Evolutionary conservation across 2,113 vertebrate species (phyloP).

Genomic region (Aythya baeri): DNA sequence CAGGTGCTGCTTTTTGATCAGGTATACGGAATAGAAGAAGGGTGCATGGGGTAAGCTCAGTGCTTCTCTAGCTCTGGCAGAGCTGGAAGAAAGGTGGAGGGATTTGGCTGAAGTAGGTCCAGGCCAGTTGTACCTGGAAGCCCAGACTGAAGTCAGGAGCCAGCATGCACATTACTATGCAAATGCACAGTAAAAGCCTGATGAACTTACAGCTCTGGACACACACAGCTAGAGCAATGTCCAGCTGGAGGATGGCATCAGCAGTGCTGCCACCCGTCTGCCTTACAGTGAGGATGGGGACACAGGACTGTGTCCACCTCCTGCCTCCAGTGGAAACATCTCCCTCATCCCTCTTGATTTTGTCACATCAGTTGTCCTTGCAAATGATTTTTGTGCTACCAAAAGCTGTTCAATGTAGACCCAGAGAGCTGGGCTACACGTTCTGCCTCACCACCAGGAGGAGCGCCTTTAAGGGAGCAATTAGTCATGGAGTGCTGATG

Average conservation of each 20-base stretch:
- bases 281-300: background rate
- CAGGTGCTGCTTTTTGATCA: background rate
- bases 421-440: too few species aligned
- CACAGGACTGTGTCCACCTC: fast-evolving
- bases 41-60: background rate
- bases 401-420: background rate
- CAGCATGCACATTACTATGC: fast-evolving
- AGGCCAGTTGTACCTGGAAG: background rate
- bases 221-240: background rate
- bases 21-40: background rate
- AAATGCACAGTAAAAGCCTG: background rate
- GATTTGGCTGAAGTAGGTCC: background rate
- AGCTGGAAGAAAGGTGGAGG: background rate
- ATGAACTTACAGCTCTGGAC: background rate
- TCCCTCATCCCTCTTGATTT: background rate
- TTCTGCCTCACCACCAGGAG: background rate
- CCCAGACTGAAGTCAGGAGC: background rate
- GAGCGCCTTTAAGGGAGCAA: background rate
- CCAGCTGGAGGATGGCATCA: background rate
- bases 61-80: background rate
- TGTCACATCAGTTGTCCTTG: background rate
- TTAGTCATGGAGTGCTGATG: background rate
- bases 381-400: background rate
- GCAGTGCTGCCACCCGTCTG: background rate
- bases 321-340: background rate